phyloP scores from a whole-genome alignment of 2,888 invertebrate genomes.

The Pseudococcus longispinus region DNA sequence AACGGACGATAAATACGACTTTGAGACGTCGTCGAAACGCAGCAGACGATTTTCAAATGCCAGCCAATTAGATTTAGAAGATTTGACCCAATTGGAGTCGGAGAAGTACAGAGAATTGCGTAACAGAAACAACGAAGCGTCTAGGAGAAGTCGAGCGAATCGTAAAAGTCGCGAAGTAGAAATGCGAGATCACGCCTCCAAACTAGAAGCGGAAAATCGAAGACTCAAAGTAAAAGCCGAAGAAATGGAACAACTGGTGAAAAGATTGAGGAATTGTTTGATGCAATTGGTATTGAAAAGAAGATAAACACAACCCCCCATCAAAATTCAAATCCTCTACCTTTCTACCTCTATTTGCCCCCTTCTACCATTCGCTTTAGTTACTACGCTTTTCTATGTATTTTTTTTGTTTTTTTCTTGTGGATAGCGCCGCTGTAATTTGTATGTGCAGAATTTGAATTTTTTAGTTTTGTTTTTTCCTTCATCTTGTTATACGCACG shows the following conservation, averaged over 20 bases:
- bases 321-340: neutral
- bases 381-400: slow-evolving; percentile 20
- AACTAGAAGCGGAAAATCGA: slow-evolving; percentile 71
- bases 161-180: slow-evolving; percentile 70
- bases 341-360: neutral
- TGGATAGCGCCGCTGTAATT: slow-evolving; percentile 8
- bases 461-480: neutral
- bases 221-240: slow-evolving; percentile 72
- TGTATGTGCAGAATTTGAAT: neutral
- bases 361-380: slow-evolving; percentile 11
- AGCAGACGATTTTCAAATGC: slow-evolving; percentile 39
- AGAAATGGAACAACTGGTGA: slow-evolving; percentile 73
- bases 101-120: slow-evolving; percentile 73
- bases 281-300: slow-evolving; percentile 70
- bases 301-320: neutral
- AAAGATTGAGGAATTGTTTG: slow-evolving; percentile 71
- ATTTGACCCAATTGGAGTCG: slow-evolving; percentile 52
- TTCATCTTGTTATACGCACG: neutral
- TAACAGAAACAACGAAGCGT: slow-evolving; percentile 81
- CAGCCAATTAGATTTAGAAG: slow-evolving; percentile 46
- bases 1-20: slow-evolving; percentile 52
- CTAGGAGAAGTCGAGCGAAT: slow-evolving; percentile 76
- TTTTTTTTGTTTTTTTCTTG: neutral
- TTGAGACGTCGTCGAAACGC: slow-evolving; percentile 6
- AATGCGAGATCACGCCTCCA: slow-evolving; percentile 66